These are phyloP conservation scores for Anolis carolinensis DNA, from an alignment of 2,113 vertebrate species.

Conservation along the genomic window DNA sequence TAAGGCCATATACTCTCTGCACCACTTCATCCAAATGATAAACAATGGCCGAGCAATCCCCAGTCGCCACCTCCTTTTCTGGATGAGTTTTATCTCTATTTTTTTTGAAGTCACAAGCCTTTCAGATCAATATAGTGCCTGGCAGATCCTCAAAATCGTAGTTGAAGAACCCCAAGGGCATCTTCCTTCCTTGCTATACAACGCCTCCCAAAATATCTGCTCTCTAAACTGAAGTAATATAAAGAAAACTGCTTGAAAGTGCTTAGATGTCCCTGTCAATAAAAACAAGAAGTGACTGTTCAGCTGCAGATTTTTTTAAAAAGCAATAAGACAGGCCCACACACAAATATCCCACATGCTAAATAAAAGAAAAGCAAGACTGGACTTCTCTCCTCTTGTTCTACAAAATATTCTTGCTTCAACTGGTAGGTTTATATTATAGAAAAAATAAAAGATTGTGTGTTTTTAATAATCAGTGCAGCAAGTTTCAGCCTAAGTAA, in stretches of 20 bases:
- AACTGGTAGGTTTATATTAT: background rate
- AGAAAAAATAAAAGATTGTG: background rate
- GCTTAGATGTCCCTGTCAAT: conserved; percentile 25
- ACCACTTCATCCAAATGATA: background rate
- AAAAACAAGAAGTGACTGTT: conserved; percentile 6
- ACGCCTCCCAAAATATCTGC: conserved; percentile 25
- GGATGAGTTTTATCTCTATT: conserved; percentile 24
- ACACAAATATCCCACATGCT: background rate
- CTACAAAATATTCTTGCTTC: background rate
- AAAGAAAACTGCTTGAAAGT: conserved; percentile 26
- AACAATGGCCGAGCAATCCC: conserved; percentile 12
- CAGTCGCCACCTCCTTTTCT: background rate
- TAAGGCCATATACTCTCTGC: background rate
- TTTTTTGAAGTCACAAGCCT: background rate
- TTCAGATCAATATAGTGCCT: background rate
- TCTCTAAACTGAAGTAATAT: conserved; percentile 32
- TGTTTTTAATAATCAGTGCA: background rate
- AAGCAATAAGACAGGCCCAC: background rate
- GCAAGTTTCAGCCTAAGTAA: background rate
- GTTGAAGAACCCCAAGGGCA: conserved; percentile 22
- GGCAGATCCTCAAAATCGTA: conserved; percentile 25
- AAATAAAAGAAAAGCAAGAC: background rate
- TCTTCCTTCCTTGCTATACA: conserved; percentile 20
- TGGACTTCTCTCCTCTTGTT: background rate
- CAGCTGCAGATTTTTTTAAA: background rate